A percentile compares a stretch with the other conserved stretches of the same genome.
Evolutionary conservation across 64 coral and sea anemone genomes (phyloP).

Genomic region (Actinia equina): DNA sequence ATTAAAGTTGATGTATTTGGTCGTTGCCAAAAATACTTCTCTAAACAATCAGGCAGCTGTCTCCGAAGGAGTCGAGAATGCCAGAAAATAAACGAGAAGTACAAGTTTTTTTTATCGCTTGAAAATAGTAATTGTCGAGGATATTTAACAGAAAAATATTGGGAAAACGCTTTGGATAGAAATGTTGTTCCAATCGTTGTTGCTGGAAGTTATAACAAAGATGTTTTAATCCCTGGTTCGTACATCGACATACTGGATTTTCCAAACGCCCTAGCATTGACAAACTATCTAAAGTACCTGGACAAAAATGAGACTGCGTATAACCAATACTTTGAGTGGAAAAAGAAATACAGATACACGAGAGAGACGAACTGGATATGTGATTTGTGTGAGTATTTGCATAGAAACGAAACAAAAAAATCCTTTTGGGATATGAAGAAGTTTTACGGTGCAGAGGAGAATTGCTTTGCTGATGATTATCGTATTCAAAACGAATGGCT

Average conservation of each 20-base stretch:
- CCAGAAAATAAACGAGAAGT: slow-evolving; percentile 1
- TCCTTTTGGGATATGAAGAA: neutral
- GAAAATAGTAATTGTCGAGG: slow-evolving; percentile 34
- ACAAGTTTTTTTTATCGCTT: slow-evolving; percentile 39
- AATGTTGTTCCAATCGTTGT: slow-evolving; percentile 47
- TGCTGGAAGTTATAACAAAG: slow-evolving; percentile 18
- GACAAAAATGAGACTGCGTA: slow-evolving; percentile 54
- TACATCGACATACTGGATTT: slow-evolving; percentile 65
- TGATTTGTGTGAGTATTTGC: neutral
- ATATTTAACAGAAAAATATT: slow-evolving; percentile 48
- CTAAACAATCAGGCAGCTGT: slow-evolving; percentile 1
- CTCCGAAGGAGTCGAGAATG: neutral
- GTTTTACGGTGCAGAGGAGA: neutral
- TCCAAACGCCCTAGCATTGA: slow-evolving; percentile 17
- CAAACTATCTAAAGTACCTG: slow-evolving; percentile 51
- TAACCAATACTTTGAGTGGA: slow-evolving; percentile 45
- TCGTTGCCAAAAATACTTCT: too few relatives aligned
- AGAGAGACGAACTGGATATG: slow-evolving; percentile 4
- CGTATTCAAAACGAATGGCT: neutral
- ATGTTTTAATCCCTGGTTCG: slow-evolving; percentile 23
- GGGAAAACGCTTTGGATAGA: slow-evolving; percentile 21
- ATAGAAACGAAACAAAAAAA: neutral
- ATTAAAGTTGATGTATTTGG: too few relatives aligned
- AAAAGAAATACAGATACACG: slow-evolving; percentile 26
- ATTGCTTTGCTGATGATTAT: neutral